phyloP scores from a whole-genome alignment of 92 coral and sea anemone genomes.

The Phenganax subtilis region DNA sequence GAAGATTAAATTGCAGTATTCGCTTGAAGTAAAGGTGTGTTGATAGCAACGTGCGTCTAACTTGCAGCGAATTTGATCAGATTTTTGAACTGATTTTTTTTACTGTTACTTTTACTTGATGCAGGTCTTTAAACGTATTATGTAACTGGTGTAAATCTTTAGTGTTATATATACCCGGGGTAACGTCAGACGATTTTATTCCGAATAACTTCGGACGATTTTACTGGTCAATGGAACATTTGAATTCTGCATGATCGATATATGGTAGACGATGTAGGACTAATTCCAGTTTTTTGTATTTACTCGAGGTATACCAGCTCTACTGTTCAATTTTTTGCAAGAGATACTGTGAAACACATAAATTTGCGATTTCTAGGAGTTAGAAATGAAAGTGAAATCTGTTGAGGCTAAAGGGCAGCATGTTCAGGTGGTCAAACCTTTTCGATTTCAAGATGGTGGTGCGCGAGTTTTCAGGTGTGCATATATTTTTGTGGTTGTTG shows the following conservation, averaged over 20 bases:
- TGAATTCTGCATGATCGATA: no score
- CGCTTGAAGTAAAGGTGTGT: conserved; percentile 83
- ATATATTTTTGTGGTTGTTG: not conserved
- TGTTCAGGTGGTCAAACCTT: conserved; percentile 26
- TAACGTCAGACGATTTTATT: no score
- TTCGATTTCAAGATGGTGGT: conserved; percentile 1
- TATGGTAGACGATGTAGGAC: no score
- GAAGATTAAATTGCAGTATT: conserved; percentile 82
- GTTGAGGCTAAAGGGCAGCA: conserved; percentile 17
- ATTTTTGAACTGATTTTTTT: no score
- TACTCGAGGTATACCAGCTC: not conserved
- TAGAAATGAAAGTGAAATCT: conserved; percentile 29
- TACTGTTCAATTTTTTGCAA: not conserved
- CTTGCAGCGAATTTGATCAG: no score
- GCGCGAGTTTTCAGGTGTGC: conserved; percentile 2
- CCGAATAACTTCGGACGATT: no score
- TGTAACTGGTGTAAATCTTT: no score
- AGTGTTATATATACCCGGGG: no score
- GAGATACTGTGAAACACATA: not conserved
- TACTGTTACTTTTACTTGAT: no score
- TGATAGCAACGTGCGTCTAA: not conserved
- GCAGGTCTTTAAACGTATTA: no score
- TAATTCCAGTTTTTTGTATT: not conserved
- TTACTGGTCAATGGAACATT: no score
- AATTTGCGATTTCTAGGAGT: conserved; percentile 4